Conservation (phyloP, 1,140 invertebrate genomes). For the Brachionus plicatilis region DNA sequence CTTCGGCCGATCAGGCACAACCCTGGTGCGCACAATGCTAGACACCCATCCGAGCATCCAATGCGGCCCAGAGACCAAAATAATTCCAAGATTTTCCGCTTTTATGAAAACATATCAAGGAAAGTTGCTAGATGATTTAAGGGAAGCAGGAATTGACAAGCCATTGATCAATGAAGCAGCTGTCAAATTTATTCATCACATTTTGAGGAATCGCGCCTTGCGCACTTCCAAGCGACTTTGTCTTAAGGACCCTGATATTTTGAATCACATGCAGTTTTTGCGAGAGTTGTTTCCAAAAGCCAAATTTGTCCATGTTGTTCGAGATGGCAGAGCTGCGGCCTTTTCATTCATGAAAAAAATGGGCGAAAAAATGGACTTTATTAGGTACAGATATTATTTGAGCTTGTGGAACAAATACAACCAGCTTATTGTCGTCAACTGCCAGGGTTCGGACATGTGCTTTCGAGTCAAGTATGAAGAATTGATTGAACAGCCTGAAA, state of each 20-base stretch:
- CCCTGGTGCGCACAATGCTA: constrained; percentile 91
- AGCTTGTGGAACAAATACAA: not conserved
- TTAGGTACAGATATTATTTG: not conserved
- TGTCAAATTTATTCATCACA: not conserved
- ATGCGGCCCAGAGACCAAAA: constrained; percentile 93
- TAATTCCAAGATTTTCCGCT: constrained; percentile 69
- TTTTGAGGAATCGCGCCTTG: not conserved
- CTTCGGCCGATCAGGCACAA: constrained; percentile 89
- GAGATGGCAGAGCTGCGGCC: constrained; percentile 91
- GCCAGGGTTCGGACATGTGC: not conserved
- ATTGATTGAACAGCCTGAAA: not conserved
- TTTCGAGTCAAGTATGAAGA: not conserved
- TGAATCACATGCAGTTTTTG: not conserved
- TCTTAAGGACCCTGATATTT: constrained; percentile 8
- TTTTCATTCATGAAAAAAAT: not conserved
- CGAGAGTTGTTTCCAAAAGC: constrained; percentile 63
- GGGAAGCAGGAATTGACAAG: not conserved
- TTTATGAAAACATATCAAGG: not conserved
- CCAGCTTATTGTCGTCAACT: not conserved
- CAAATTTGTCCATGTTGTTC: constrained; percentile 95
- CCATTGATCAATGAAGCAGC: not conserved
- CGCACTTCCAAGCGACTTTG: not conserved
- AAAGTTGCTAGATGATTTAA: not conserved
- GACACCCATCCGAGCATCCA: constrained; percentile 96
- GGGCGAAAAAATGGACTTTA: not conserved